Evolutionary conservation across 2,888 invertebrate species (phyloP), one percentile per base, ranked within the genome.

Genomic region (Dolichomitus sp.): DNA sequence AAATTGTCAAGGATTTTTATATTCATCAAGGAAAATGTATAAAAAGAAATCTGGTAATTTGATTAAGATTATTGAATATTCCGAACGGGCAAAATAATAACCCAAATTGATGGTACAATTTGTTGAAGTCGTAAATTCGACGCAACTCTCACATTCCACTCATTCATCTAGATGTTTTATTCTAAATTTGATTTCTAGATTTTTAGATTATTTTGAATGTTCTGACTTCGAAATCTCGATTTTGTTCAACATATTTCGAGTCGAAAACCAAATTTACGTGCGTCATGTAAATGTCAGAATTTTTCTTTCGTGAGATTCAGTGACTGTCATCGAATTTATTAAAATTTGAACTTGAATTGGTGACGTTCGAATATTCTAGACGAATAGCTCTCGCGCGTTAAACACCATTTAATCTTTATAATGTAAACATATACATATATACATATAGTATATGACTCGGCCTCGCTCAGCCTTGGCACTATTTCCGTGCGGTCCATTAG

Each of bases 401-500:
- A 19, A 37, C n/a, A 9, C 17, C 37, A 17, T 61, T 61, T 40
- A 7, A 37, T 61, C 17, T 19, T 61, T 61, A 61, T 61, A 61
- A 61, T 61, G 42, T 42, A 65, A 65, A 65, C 23, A 65, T 27
- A 12, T 42, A 6, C 45, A 42, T 70, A 45, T 72, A 40, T 33
- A 14, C 23, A 73, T 50, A 30, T 12, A 61, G 30, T 33, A 50
- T 69, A 54, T 33, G 42, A 63, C 76, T 66, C 72, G 65, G 61
- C 42, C 65, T 42, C 30, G 65, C 30, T 65, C 57, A 84, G 84
- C 88, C 91, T 89, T 88, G 89, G 88, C 87, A 89, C 90, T 89
- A 89, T 92, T 91, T 91, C 87, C 84, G 87, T 66, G 86, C 86
- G 87, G 88, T 90, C 89, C 89, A 91, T 92, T 90, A 90, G 87